These are phyloP conservation scores for Pterostichus madidus DNA, from an alignment of 2,888 invertebrate species.

Conservation along the genomic window DNA sequence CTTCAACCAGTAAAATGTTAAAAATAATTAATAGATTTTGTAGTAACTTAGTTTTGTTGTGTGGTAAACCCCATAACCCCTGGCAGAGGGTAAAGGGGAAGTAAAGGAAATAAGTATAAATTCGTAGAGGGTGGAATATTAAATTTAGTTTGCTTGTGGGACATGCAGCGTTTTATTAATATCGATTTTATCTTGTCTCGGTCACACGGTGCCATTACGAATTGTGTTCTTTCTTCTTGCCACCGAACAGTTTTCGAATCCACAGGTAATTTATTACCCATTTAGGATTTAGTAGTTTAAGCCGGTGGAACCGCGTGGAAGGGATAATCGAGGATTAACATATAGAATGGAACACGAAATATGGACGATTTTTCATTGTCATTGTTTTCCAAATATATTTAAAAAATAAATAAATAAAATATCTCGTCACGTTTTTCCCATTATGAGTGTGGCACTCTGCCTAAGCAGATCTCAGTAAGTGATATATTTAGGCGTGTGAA, in stretches of 20 bases:
- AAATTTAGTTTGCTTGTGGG: constrained; percentile 33
- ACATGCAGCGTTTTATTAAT: constrained; percentile 47
- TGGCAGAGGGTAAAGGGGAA: neutral
- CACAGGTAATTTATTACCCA: constrained; percentile 6
- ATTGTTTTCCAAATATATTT: too few species aligned
- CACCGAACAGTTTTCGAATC: neutral
- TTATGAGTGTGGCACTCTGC: too few species aligned
- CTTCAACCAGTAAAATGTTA: too few species aligned
- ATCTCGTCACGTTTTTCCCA: too few species aligned
- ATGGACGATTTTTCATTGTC: neutral
- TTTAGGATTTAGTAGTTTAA: neutral
- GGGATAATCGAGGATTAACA: too few species aligned
- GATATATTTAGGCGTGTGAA: too few species aligned
- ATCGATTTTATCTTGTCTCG: constrained; percentile 48
- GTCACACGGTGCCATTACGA: neutral
- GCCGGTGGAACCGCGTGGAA: too few species aligned
- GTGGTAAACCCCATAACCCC: too few species aligned
- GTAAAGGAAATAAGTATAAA: constrained; percentile 28
- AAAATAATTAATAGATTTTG: too few species aligned
- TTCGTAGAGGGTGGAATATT: constrained; percentile 38
- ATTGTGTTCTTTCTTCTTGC: constrained; percentile 6
- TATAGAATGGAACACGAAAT: neutral
- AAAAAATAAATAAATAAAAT: too few species aligned
- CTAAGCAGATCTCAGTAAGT: too few species aligned
- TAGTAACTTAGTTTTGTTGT: too few species aligned